Conservation (phyloP, 1,140 invertebrate genomes). For the Lordiphosa mommai region DNA sequence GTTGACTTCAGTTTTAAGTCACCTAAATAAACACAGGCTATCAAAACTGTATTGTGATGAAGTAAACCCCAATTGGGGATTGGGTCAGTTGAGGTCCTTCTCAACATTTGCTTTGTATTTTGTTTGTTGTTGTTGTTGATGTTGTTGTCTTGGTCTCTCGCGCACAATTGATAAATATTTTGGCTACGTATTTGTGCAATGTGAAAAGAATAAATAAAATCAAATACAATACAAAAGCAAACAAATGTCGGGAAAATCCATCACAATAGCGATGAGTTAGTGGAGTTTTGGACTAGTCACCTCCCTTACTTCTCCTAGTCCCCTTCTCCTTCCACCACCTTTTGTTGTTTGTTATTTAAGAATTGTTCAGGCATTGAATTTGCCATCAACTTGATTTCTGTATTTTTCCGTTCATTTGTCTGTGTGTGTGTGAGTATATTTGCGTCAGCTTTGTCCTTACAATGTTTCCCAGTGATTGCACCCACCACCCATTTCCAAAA, state of each 20-base stretch:
- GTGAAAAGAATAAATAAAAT: constrained; percentile 59
- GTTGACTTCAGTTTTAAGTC: too few species aligned
- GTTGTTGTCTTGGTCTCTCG: constrained; percentile 21
- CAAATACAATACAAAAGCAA: constrained; percentile 33
- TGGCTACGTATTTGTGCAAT: constrained; percentile 37
- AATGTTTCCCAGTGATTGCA: constrained; percentile 7
- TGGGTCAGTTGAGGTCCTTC: too few species aligned
- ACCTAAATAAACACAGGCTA: constrained; percentile 17
- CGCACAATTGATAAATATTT: constrained; percentile 55
- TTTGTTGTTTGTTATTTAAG: constrained; percentile 36
- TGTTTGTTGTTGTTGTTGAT: too few species aligned
- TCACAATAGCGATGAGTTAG: not conserved
- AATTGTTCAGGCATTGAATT: constrained; percentile 61
- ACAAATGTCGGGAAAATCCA: constrained; percentile 14
- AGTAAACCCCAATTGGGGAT: too few species aligned
- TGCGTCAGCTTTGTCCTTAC: constrained; percentile 25
- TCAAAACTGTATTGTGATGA: not conserved
- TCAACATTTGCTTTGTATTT: too few species aligned
- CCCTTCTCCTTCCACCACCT: constrained; percentile 12
- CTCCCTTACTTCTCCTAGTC: constrained; percentile 3
- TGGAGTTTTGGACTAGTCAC: too few species aligned
- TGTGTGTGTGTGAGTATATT: too few species aligned
- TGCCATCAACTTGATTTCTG: constrained; percentile 31
- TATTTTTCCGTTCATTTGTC: constrained; percentile 20
- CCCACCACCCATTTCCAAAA: constrained; percentile 2